Percentiles rank a stretch among this genome's conserved stretches.
These are phyloP conservation scores for Dipodomys ordii DNA, from an alignment of 2,113 vertebrate genomes.

Conservation along the genomic window DNA sequence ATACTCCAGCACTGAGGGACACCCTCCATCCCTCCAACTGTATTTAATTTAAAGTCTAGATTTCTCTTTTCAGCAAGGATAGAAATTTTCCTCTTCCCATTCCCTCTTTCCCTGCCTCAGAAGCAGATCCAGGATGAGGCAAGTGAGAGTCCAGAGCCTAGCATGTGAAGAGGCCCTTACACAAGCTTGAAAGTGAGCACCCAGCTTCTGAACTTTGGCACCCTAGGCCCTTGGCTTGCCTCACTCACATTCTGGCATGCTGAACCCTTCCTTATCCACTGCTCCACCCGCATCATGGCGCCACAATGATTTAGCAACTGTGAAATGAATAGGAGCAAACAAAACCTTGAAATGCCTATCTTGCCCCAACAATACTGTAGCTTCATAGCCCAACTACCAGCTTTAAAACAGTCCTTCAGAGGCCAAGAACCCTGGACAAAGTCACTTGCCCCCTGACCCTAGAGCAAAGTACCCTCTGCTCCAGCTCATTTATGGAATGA, in stretches of 20 bases:
- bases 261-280: background rate
- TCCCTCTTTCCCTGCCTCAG: background rate
- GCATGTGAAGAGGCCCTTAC: background rate
- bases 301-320: background rate
- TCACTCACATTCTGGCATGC: background rate
- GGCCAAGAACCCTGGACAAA: background rate
- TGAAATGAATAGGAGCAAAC: background rate
- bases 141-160: background rate
- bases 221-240: background rate
- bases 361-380: background rate
- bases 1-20: background rate
- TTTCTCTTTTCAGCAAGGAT: background rate
- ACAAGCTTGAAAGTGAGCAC: background rate
- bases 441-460: background rate
- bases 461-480: background rate
- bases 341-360: background rate
- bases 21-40: background rate
- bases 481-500: background rate
- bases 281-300: background rate
- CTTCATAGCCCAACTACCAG: background rate
- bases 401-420: background rate
- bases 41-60: conserved; percentile 61
- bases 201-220: background rate
- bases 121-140: background rate
- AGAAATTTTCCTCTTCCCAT: background rate